Evolutionary conservation across 37 sponge, comb jelly and placozoan genomes (phyloP).

Genomic region (Beroe forskalii): DNA sequence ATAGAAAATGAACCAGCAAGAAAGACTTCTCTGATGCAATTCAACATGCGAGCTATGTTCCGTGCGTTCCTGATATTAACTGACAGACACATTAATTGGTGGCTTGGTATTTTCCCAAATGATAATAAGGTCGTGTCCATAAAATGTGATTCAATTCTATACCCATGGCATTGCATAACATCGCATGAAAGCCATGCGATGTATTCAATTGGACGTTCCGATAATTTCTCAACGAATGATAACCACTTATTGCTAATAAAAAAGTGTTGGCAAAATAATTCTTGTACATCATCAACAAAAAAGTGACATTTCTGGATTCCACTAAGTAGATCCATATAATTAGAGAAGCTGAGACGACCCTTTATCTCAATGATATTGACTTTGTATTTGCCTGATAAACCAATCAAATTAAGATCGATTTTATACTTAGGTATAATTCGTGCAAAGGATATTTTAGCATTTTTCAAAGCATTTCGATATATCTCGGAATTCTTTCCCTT

Average conservation of each 20-base stretch:
- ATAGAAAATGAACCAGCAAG: no score
- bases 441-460: background rate
- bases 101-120: no score
- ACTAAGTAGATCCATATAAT: background rate
- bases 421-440: no score
- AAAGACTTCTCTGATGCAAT: no score
- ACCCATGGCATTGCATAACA: no score
- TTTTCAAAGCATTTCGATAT: background rate
- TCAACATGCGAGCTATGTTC: no score
- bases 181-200: slow-evolving; percentile 6
- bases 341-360: background rate
- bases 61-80: no score
- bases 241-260: background rate
- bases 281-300: background rate
- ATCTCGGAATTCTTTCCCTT: background rate
- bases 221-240: background rate
- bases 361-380: background rate
- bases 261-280: no score
- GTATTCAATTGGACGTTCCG: background rate
- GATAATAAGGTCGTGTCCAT: no score
- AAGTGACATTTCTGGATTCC: background rate
- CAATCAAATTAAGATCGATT: no score
- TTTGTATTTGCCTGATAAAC: background rate
- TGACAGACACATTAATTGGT: no score
- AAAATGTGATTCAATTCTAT: no score